phyloP scores from a whole-genome alignment of 1,140 invertebrate species.

The Diachasma alloeum region DNA sequence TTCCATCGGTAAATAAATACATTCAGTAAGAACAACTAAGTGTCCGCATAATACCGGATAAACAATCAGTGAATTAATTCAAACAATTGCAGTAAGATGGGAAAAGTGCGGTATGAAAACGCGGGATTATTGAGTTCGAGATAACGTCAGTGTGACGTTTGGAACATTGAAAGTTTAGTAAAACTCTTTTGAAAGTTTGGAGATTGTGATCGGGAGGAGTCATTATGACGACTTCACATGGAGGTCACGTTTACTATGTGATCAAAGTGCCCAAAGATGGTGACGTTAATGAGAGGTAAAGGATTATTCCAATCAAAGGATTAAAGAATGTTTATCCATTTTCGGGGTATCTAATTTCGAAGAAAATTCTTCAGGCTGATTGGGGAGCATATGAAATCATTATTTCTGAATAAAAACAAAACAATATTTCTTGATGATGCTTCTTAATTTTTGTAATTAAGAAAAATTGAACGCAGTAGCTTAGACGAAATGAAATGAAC shows the following conservation, averaged over 20 bases:
- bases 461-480: no score
- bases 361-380: no score
- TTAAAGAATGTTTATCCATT: no score
- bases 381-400: no score
- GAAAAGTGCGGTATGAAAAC: not conserved
- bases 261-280: slow-evolving; percentile 69
- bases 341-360: no score
- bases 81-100: not conserved
- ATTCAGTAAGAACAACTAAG: not conserved
- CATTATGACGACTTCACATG: slow-evolving; percentile 69
- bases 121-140: not conserved
- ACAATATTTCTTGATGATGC: no score
- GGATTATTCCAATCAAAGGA: not conserved
- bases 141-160: slow-evolving; percentile 2
- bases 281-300: slow-evolving; percentile 59
- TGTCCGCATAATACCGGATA: not conserved
- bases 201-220: slow-evolving; percentile 12
- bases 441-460: no score
- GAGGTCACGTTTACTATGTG: slow-evolving; percentile 72
- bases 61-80: not conserved
- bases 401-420: no score
- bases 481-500: no score
- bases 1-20: not conserved
- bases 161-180: not conserved
- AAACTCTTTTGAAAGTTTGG: not conserved